phyloP scores from a whole-genome alignment of 2,888 invertebrate genomes.

The Lucinisca nassula region DNA sequence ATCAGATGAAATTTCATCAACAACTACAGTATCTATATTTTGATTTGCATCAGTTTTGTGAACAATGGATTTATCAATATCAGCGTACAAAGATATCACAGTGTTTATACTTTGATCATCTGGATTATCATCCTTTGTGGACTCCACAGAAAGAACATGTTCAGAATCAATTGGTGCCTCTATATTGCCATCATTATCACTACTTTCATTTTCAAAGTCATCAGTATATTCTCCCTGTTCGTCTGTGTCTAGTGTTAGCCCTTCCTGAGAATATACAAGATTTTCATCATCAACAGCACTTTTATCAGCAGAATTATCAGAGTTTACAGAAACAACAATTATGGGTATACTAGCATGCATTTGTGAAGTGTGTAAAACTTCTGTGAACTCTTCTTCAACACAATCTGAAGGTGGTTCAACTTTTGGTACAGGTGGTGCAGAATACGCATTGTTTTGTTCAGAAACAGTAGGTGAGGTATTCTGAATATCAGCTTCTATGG shows the following conservation, averaged over 20 bases:
- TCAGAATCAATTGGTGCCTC: not conserved
- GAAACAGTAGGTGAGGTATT: not conserved
- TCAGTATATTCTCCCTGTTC: constrained; percentile 38
- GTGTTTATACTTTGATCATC: constrained; percentile 54
- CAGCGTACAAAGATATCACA: constrained; percentile 62
- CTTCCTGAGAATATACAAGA: constrained; percentile 41
- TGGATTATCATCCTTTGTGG: not conserved
- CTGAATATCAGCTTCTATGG: not conserved
- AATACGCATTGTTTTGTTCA: not conserved
- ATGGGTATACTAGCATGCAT: constrained; percentile 53
- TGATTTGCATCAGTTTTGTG: not conserved
- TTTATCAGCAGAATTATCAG: not conserved
- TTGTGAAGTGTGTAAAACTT: constrained; percentile 37
- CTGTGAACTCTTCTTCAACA: constrained; percentile 33
- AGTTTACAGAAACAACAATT: not conserved
- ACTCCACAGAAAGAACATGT: not conserved
- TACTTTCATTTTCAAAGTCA: constrained; percentile 19
- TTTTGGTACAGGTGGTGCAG: not conserved
- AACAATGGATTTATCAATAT: constrained; percentile 48
- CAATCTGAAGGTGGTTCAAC: not conserved
- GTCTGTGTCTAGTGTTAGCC: constrained; percentile 43
- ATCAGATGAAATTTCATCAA: not conserved
- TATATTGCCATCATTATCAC: constrained; percentile 10
- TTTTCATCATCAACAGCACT: constrained; percentile 25
- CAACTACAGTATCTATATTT: not conserved